Conservation (phyloP, 2,888 invertebrate species). For the Eupithecia exiguata region DNA sequence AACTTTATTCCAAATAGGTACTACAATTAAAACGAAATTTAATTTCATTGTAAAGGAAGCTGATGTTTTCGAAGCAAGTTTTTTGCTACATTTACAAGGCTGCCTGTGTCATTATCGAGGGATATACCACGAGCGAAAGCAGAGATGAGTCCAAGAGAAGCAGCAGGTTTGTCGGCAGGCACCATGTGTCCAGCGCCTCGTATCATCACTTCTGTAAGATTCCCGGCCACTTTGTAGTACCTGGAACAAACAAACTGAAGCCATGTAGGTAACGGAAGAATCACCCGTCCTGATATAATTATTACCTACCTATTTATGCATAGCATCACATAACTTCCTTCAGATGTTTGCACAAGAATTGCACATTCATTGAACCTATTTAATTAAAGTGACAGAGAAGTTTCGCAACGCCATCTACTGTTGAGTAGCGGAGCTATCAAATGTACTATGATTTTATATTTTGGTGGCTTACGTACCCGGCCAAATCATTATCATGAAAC, state of each 20-base stretch:
- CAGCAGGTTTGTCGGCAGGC: constrained; percentile 85
- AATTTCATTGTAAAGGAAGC: constrained; percentile 52
- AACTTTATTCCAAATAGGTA: not conserved
- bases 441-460: not conserved
- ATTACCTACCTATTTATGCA: not conserved
- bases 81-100: constrained; percentile 64
- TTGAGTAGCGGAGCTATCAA: not conserved
- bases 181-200: constrained; percentile 88
- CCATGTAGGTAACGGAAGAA: not conserved
- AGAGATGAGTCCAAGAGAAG: constrained; percentile 84
- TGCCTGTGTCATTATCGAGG: constrained; percentile 66
- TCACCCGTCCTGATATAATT: not conserved
- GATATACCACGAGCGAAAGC: constrained; percentile 81
- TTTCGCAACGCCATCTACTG: constrained; percentile 11
- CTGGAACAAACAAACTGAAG: constrained; percentile 54
- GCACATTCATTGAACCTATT: not conserved
- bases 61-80: constrained; percentile 59
- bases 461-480: constrained; percentile 67
- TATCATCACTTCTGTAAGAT: constrained; percentile 85
- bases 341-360: not conserved
- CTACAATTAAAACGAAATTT: not conserved
- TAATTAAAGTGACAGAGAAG: not conserved
- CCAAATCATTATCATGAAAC: constrained; percentile 75
- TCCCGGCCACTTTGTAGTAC: constrained; percentile 82
- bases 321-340: not conserved